Evolutionary conservation across 1,140 invertebrate genomes (phyloP), one percentile per base, ranked within the genome.

Genomic region (Maniola jurtina): DNA sequence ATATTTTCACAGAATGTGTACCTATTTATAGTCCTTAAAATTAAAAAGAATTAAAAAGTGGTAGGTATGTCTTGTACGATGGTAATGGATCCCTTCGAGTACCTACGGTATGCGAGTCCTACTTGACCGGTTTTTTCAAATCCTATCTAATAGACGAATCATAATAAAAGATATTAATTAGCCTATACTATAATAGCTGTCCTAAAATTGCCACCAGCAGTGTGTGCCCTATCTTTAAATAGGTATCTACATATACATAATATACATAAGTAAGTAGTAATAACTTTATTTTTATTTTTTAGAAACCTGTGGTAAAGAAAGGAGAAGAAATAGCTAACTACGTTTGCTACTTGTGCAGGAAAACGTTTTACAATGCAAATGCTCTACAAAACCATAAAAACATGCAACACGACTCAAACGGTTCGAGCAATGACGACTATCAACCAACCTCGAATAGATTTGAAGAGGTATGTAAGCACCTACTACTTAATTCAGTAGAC

Each of bases 371-470:
- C 40, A 89, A 86, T 58, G 71, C 68, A 14, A 77, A 55, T 0
- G 87, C 87, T 7, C 64, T 89, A 35, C 76, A 77, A 50, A 89
- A 89, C 64, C 87, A 89, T 70, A 79, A 75, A 57, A 84, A 83
- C 42, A 72, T 77, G 40, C 77, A 87, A 36, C 84, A 87, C 38
- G 79, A 83, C 34, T 68, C 63, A 0, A 69, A 80, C 11, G 61
- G 33, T 9, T 77, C 74, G 0, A 54, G 60, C 10, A 75, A 72
- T 57, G 82, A 83, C 7, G 61, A 57, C 11, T 82, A 81, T 11
- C 25, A 25, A 25, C 67, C 64, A 3, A 64, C 47, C 33, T 11
- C 38, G 9, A 64, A 72, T 45, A 66, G 10, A 40, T 63, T 15
- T 38, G 75, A 77, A 14, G 68, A 73, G 73, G 77, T 69, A 60